Conservation (phyloP, 2,888 invertebrate species). For the Vesta saturnalis region DNA sequence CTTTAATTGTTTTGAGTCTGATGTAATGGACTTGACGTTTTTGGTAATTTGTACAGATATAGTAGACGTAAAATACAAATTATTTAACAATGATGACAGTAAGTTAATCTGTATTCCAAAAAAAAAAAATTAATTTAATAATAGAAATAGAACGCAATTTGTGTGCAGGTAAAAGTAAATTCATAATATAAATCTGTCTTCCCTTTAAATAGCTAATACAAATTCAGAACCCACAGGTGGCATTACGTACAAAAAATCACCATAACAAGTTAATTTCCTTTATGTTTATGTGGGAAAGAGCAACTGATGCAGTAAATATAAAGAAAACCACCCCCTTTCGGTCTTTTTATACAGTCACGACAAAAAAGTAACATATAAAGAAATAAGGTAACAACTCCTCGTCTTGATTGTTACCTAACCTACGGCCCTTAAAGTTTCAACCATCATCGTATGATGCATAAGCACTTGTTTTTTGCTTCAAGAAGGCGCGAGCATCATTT, state of each 20-base stretch:
- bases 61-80: no score
- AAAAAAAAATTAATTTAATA: no score
- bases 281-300: constrained; percentile 57
- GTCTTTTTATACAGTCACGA: constrained; percentile 6
- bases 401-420: constrained; percentile 16
- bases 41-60: no score
- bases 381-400: constrained; percentile 12
- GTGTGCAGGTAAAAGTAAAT: background rate
- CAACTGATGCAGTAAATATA: constrained; percentile 19
- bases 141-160: no score
- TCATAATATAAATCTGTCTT: constrained; percentile 5
- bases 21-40: no score
- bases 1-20: no score
- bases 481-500: constrained; percentile 37
- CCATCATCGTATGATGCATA: constrained; percentile 34
- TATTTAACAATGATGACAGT: no score
- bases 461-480: constrained; percentile 29
- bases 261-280: constrained; percentile 56
- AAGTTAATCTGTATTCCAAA: no score
- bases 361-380: constrained; percentile 22
- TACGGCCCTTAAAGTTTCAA: constrained; percentile 25
- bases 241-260: constrained; percentile 35
- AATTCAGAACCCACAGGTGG: constrained; percentile 31
- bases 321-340: constrained; percentile 26
- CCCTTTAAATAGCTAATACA: constrained; percentile 8